Evolutionary conservation across 2,888 invertebrate genomes (phyloP).

Genomic region (Cheilosia grossa): DNA sequence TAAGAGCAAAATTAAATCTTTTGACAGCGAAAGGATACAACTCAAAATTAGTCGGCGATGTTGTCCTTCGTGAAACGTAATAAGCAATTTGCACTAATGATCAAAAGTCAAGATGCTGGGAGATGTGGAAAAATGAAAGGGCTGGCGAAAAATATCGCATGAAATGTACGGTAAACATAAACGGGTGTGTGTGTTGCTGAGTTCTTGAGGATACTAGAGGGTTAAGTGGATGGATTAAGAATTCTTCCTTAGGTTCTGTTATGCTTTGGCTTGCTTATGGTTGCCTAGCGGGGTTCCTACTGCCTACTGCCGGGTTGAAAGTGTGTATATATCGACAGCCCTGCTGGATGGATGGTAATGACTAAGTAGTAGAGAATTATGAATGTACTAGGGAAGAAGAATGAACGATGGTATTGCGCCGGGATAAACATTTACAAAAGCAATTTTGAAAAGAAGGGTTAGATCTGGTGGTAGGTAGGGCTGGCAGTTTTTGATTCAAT

Average conservation of each 20-base stretch:
- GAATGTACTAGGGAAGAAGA: constrained; percentile 28
- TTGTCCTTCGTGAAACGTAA: constrained; percentile 58
- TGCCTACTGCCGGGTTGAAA: background rate
- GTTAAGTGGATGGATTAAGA: constrained; percentile 63
- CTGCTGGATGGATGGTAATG: constrained; percentile 37
- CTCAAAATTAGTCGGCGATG: constrained; percentile 54
- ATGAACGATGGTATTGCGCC: constrained; percentile 12
- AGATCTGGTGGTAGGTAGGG: background rate
- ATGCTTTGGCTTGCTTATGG: background rate
- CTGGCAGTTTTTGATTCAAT: constrained; percentile 31
- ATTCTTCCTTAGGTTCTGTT: constrained; percentile 36
- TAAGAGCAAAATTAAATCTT: constrained; percentile 56
- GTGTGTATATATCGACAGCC: constrained; percentile 40
- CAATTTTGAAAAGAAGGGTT: constrained; percentile 6
- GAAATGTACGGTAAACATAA: background rate
- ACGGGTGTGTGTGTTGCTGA: background rate
- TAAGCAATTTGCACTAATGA: constrained; percentile 72
- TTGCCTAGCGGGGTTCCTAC: background rate
- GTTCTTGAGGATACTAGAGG: constrained; percentile 49
- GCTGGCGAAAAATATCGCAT: constrained; percentile 5
- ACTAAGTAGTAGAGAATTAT: constrained; percentile 44
- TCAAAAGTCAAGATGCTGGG: constrained; percentile 72
- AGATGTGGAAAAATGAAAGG: constrained; percentile 23
- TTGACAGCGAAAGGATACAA: constrained; percentile 63
- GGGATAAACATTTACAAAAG: constrained; percentile 40